Conservation (phyloP, 2,113 vertebrate genomes). For the Phoenicopterus ruber region DNA sequence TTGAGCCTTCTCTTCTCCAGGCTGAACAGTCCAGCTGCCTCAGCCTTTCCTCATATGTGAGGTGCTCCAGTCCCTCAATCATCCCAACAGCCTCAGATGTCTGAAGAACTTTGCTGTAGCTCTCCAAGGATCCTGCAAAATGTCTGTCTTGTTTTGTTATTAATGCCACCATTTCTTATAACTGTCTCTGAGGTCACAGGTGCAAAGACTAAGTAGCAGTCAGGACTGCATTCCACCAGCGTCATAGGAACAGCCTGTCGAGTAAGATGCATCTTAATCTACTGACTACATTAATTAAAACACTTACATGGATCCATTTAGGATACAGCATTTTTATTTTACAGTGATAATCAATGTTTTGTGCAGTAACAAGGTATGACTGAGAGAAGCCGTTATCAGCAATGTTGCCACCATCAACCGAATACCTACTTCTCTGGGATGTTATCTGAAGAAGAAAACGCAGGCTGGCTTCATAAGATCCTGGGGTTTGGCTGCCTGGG, state of each 20-base stretch:
- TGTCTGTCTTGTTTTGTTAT: background rate
- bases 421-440: background rate
- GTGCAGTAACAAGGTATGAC: background rate
- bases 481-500: background rate
- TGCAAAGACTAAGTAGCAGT: background rate
- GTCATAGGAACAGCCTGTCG: background rate
- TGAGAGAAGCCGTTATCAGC: background rate
- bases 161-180: background rate
- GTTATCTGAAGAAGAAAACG: background rate
- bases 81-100: background rate
- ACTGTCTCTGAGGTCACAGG: background rate
- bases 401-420: background rate
- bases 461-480: background rate
- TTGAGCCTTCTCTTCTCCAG: background rate
- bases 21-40: background rate
- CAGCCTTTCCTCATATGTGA: background rate
- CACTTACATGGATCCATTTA: background rate
- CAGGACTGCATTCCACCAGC: background rate
- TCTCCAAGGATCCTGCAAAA: background rate
- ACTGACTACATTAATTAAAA: background rate
- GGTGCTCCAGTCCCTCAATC: background rate
- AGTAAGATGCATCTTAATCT: background rate
- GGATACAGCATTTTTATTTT: background rate
- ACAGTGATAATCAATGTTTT: background rate
- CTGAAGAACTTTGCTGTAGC: background rate